Base-by-base conservation (phyloP, 2,888 invertebrate genomes). In the Scaptomyza flava region DNA sequence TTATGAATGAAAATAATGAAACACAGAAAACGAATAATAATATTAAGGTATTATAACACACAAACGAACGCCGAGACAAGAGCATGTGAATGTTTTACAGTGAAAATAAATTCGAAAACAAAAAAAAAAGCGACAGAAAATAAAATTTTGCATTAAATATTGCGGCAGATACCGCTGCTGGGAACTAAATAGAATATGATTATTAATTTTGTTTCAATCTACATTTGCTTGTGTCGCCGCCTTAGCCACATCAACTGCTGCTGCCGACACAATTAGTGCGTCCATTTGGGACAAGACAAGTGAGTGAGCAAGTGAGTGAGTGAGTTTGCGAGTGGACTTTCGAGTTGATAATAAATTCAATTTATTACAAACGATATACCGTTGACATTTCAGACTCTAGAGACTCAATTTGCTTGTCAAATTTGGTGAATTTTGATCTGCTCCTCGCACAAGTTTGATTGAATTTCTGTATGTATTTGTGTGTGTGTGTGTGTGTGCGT, bases 1-100 rank as follows among this genome's bases (percentile, higher is more conserved):
- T 67, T 60, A 62, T 67, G 12, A 67, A 67, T 62, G 43, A 56
- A 67, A 79, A 70, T 59, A 51, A 54, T 54, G 43, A 27, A 70
- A 70, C 27, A 51, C 72, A 50, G 41, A 66, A 70, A 20, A 17
- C 27, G 23, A 45, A 36, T 41, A 45, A 42, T 34, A 48, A 62
- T 48, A 48, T 48, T 48, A 62, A 50, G 50, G 50, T 9, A 57
- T 47, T 14, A 43, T 41, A 62, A 63, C 46, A 54, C 62, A 65
- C 64, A 68, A 65, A 64, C 53, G 50, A 64, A 23, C 14, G 20
- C 23, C 14, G 48, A 45, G 63, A 47, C 62, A 62, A 41, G 54
- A 78, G 84, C 88, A 86, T 74, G 81, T 70, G 81, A 88, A 83
- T 70, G 84, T 87, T 88, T 88, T 88, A 75, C 86, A 86, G 84